phyloP scores from a whole-genome alignment of 2,113 vertebrate species.

The Trogon melanurus region DNA sequence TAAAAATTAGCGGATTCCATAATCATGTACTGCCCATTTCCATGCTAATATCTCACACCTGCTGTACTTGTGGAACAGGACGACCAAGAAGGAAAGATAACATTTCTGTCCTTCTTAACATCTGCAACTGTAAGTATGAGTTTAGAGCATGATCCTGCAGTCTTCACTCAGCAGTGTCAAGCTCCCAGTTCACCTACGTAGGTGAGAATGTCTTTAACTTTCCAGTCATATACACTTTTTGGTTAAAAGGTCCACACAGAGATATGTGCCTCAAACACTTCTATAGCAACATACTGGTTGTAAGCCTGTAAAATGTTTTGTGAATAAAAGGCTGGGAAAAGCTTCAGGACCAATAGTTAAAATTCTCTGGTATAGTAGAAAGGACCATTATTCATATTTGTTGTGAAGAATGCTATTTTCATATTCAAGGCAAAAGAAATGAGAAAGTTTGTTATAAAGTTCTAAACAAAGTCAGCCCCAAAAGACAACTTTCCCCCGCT shows the following conservation, averaged over 20 bases:
- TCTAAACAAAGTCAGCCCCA: not conserved
- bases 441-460: not conserved
- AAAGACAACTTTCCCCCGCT: not conserved
- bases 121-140: not conserved
- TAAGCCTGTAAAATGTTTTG: not conserved
- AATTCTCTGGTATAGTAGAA: slow-evolving; percentile 28
- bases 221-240: not conserved
- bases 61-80: not conserved
- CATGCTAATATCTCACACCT: not conserved
- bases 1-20: not conserved
- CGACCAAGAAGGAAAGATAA: not conserved
- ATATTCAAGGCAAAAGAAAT: not conserved
- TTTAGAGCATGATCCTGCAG: not conserved
- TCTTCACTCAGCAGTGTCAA: not conserved
- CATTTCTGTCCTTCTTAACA: not conserved
- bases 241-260: slow-evolving; percentile 22
- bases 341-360: slow-evolving; percentile 21
- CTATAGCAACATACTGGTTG: slow-evolving; percentile 38
- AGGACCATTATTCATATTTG: not conserved
- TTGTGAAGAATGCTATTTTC: slow-evolving; percentile 22
- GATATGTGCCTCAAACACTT: slow-evolving; percentile 45
- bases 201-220: not conserved
- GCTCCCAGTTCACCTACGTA: not conserved
- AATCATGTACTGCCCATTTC: not conserved
- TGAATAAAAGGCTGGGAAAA: slow-evolving; percentile 38